Percentiles rank a stretch among this genome's conserved stretches.
Conservation (phyloP, 2,888 invertebrate species). For the Autographa pulchrina region DNA sequence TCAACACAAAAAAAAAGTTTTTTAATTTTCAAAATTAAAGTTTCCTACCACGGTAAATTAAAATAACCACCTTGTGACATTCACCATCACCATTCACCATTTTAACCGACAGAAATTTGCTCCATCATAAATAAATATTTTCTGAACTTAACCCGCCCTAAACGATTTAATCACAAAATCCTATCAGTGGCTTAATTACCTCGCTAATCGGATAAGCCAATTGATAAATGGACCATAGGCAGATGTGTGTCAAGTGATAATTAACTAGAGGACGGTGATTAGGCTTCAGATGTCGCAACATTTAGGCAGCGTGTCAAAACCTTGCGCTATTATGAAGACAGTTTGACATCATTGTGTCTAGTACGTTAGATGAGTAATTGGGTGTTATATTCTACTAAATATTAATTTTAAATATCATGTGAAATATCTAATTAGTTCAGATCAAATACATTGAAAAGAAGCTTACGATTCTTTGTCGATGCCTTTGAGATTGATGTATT, state of each 20-base stretch:
- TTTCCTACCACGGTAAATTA: no score
- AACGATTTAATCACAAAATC: slow-evolving; percentile 56
- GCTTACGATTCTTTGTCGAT: no score
- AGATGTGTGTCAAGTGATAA: slow-evolving; percentile 59
- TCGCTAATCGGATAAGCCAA: slow-evolving; percentile 64
- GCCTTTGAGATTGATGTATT: background rate
- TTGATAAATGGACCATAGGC: slow-evolving; percentile 55
- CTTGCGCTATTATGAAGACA: slow-evolving; percentile 37
- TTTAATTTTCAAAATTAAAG: no score
- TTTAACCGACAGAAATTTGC: no score
- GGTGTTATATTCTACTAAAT: background rate
- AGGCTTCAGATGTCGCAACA: slow-evolving; percentile 51
- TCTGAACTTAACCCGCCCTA: slow-evolving; percentile 32
- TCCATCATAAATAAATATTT: background rate
- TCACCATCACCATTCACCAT: no score
- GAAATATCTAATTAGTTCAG: background rate
- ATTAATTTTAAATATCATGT: no score
- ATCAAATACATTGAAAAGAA: no score
- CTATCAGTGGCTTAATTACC: slow-evolving; percentile 65
- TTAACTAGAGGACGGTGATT: slow-evolving; percentile 54
- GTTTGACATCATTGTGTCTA: slow-evolving; percentile 33
- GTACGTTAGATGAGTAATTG: slow-evolving; percentile 23
- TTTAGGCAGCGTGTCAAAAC: slow-evolving; percentile 45
- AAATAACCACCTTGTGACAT: no score
- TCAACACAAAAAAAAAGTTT: no score